A percentile compares a stretch with the other conserved stretches of the same genome.
phyloP scores from a whole-genome alignment of 2,797 vertebrate species.

The Toxotes lorentzi region DNA sequence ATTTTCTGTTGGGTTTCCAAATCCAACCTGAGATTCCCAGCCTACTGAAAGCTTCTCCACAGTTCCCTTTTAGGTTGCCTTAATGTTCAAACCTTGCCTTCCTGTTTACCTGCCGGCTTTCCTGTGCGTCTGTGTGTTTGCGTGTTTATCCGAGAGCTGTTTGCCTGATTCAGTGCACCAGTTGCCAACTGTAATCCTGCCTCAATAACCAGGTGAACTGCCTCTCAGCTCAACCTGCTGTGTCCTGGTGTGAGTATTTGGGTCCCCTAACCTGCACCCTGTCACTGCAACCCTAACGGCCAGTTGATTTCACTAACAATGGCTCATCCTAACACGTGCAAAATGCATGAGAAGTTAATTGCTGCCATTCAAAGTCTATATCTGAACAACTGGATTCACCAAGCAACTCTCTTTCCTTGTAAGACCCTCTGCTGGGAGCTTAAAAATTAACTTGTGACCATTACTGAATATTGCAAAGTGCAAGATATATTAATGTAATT shows the following conservation, averaged over 20 bases:
- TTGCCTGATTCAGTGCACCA: neutral
- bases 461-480: conserved; percentile 28
- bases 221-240: conserved; percentile 20
- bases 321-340: conserved; percentile 21
- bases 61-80: neutral
- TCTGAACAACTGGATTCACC: neutral
- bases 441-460: neutral
- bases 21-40: neutral
- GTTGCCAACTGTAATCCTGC: conserved; percentile 35
- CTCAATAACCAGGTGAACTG: conserved; percentile 18
- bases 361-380: conserved; percentile 26
- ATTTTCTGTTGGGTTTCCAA: neutral
- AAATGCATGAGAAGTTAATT: conserved; percentile 38
- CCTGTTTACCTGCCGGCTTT: neutral
- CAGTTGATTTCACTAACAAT: conserved; percentile 30
- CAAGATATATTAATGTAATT: conserved; percentile 26
- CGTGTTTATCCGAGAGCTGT: conserved; percentile 10
- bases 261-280: conserved; percentile 27
- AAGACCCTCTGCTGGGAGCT: neutral
- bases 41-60: neutral
- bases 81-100: neutral
- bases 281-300: conserved; percentile 13
- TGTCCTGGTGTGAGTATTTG: neutral
- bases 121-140: neutral
- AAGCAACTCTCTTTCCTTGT: neutral